Evolutionary conservation across 2,797 vertebrate species (phyloP).

Genomic region (Hozukius guyotensis): DNA sequence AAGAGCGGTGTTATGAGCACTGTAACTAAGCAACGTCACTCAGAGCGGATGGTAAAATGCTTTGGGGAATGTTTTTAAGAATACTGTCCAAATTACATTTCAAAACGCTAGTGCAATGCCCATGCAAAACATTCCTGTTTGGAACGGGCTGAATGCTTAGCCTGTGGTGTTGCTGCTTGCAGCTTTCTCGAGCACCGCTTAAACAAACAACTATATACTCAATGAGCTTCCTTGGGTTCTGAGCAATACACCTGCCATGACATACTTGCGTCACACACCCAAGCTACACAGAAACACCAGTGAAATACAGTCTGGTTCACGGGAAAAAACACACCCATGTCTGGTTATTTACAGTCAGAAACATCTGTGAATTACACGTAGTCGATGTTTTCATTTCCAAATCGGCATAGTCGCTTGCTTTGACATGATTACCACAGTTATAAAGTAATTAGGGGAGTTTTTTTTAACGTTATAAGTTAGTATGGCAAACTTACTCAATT

Average conservation of each 20-base stretch:
- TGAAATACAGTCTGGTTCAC: neutral
- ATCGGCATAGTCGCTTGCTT: too few species aligned
- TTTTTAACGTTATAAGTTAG: too few species aligned
- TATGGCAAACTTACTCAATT: too few species aligned
- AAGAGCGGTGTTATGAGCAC: neutral
- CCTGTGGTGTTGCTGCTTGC: neutral
- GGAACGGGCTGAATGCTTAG: neutral
- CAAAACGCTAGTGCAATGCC: neutral
- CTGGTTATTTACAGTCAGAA: fast-evolving
- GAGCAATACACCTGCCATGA: neutral
- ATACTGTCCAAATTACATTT: neutral
- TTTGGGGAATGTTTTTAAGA: neutral
- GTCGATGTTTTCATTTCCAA: neutral
- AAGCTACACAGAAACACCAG: neutral
- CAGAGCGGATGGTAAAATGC: neutral
- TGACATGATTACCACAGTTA: too few species aligned
- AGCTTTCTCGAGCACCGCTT: too few species aligned
- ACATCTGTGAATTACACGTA: neutral
- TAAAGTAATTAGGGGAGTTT: too few species aligned
- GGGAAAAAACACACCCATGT: fast-evolving
- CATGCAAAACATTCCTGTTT: too few species aligned
- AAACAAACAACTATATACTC: neutral
- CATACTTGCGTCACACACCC: too few species aligned
- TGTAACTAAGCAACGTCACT: neutral
- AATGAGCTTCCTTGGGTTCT: neutral